Evolutionary conservation across 2,797 vertebrate species (phyloP), one percentile per base, ranked within the genome.

Genomic region (Myotis planiceps): DNA sequence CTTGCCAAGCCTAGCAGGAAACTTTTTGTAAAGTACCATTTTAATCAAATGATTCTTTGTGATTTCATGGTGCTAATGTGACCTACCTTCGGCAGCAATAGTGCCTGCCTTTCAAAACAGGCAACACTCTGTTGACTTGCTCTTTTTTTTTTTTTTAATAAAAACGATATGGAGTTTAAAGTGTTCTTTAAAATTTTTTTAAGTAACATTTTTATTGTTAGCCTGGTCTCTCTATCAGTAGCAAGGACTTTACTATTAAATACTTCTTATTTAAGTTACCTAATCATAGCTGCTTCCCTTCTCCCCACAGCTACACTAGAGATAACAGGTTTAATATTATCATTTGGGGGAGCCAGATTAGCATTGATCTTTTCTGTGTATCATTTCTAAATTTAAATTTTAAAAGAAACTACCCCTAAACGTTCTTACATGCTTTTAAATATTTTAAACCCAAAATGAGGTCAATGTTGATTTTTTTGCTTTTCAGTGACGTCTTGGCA

Each of bases 401-500:
- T 42, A 51, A 95, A 88, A 83, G 53, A 93, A 95, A 66, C 42
- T 69, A 53, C 10, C 13, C 23, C 12, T 76, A 27, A 71, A 53
- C 51, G 27, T 49, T 88, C 86, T 60, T 69, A 12, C 45, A 23
- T 78, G 34, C 39, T 72, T 81, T 88, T 34, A 79, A 53, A 5
- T 76, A 92, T 72, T 96, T 82, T 49, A 87, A 90, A 80, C 3
- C 2, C 60, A 58, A 18, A 89, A 21, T 91, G 51, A 90, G 65
- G 12, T 82, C 6, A 45, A 0, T 94, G 71, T 92, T 84, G 34
- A 21, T 92, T 82, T 63, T 88, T 76, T 82, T 96, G 92, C 93
- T 97, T 98, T 98, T 82, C 98, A 99, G 99, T 88, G 99, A 99
- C 99, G 99, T 99, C 97, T 98, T 99, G 99, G 99, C 99, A 84